phyloP scores from a whole-genome alignment of 2,113 vertebrate species.

The Gymnobelideus leadbeateri region DNA sequence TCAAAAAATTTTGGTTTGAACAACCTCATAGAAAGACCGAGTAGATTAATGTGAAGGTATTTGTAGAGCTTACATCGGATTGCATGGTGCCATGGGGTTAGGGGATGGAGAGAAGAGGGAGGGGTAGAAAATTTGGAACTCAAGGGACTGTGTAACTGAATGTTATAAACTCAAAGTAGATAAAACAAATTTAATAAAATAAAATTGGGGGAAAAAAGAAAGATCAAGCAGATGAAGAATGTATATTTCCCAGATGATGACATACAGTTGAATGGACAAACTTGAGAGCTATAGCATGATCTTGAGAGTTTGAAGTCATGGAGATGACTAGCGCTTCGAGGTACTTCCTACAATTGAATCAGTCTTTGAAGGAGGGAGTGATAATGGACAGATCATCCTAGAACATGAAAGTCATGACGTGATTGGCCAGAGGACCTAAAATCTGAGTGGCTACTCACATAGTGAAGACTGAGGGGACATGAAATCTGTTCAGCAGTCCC shows the following conservation, averaged over 20 bases:
- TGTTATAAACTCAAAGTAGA: no score
- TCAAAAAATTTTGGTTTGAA: background rate
- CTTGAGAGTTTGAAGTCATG: background rate
- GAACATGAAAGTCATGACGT: background rate
- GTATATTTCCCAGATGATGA: background rate
- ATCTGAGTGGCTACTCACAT: background rate
- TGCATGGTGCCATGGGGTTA: no score
- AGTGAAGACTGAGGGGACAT: background rate
- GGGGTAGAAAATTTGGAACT: no score
- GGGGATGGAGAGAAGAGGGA: no score
- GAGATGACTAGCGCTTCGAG: background rate
- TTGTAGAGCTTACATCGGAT: no score
- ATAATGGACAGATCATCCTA: background rate
- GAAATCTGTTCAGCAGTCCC: background rate
- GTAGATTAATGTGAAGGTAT: background rate
- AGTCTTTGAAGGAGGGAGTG: background rate
- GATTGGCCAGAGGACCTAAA: background rate
- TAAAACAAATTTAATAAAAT: no score
- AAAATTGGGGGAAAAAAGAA: no score
- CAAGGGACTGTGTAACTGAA: no score
- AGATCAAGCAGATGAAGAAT: background rate
- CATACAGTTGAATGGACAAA: background rate
- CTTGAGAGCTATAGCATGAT: background rate
- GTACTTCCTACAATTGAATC: background rate
- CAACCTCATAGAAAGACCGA: background rate